Evolutionary conservation across 2,113 vertebrate genomes (phyloP), one percentile per base, ranked within the genome.

Genomic region (Neogale vison): DNA sequence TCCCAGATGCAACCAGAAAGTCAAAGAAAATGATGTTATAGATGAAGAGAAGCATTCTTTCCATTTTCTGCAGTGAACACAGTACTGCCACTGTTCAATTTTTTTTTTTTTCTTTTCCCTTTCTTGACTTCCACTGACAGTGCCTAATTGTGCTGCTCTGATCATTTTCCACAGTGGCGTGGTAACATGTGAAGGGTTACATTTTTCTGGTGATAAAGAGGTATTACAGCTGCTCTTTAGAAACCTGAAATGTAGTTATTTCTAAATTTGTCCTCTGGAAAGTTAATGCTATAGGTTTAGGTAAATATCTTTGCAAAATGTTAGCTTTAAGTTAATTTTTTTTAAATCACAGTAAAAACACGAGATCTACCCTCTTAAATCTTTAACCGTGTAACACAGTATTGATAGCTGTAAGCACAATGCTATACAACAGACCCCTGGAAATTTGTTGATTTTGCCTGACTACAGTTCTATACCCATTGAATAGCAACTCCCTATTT

Each of bases 1-100:
- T 93, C 67, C 71, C 45, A 94, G 67, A 89, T 93, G 91, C 84
- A 95, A 67, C 71, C 36, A 92, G 84, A 85, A 97, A 97, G 93
- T 91, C 93, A 95, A 95, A 97, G 95, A 81, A 93, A 94, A 93
- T 87, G 42, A 95, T 90, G 80, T 71, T 31, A 31, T 26, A 36
- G 72, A 81, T 90, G 93, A 96, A 94, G 71, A 93, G 55, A 88
- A 29, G 65, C 21, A 65, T 96, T 97, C 39, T 88, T 67, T 52
- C 42, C 39, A 36, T 67, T 80, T 89, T 85, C 79, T 96, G 72
- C 71, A 50, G 21, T 20, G 93, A 96, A 76, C 13, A 98, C 97
- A 97, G 69, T 36, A 34, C 85, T 79, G 69, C 83, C 95, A 97
- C 20, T 93, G 98, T 93, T 81, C 42, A 45, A 6, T 59, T 26